Percentiles rank a stretch among this genome's conserved stretches.
phyloP scores from a whole-genome alignment of 2,888 invertebrate species.

The Gari tellinella region DNA sequence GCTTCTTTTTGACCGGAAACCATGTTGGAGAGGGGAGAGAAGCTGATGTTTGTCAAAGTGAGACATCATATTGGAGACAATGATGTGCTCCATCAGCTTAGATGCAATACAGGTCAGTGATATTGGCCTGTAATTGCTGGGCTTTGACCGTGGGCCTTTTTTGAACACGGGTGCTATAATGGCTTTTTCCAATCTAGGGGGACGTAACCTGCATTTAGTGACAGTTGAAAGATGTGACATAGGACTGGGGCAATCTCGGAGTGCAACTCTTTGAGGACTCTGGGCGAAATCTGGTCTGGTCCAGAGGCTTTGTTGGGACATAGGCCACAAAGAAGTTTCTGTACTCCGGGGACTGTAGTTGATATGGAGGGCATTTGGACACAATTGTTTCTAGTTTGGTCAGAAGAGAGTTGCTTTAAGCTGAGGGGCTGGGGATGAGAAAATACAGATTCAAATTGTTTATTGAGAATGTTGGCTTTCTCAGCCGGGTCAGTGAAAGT shows the following conservation, averaged over 20 bases:
- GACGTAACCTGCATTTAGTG: slow-evolving; percentile 28
- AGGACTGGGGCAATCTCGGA: slow-evolving; percentile 31
- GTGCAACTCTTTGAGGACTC: slow-evolving; percentile 26
- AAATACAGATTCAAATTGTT: slow-evolving; percentile 13
- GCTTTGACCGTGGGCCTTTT: slow-evolving; percentile 29
- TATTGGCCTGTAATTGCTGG: slow-evolving; percentile 36
- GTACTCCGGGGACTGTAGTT: slow-evolving; percentile 14
- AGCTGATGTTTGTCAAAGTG: slow-evolving; percentile 19
- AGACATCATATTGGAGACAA: slow-evolving; percentile 29
- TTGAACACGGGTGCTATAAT: slow-evolving; percentile 24
- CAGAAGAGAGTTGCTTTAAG: background rate
- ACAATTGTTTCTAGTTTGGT: background rate
- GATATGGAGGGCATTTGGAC: slow-evolving; percentile 5
- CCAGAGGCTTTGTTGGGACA: slow-evolving; percentile 24
- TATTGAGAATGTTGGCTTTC: slow-evolving; percentile 6
- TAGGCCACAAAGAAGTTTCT: slow-evolving; percentile 21
- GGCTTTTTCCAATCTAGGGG: slow-evolving; percentile 30
- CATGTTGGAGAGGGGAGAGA: slow-evolving; percentile 19
- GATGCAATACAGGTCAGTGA: slow-evolving; percentile 34
- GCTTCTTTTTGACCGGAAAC: slow-evolving; percentile 32
- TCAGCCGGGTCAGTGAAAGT: slow-evolving; percentile 6
- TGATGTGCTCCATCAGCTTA: slow-evolving; percentile 38
- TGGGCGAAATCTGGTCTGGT: slow-evolving; percentile 23
- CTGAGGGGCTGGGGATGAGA: slow-evolving; percentile 9
- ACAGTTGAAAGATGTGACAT: slow-evolving; percentile 16